Evolutionary conservation across 2,888 invertebrate species (phyloP).

Genomic region (Bugula neritina): DNA sequence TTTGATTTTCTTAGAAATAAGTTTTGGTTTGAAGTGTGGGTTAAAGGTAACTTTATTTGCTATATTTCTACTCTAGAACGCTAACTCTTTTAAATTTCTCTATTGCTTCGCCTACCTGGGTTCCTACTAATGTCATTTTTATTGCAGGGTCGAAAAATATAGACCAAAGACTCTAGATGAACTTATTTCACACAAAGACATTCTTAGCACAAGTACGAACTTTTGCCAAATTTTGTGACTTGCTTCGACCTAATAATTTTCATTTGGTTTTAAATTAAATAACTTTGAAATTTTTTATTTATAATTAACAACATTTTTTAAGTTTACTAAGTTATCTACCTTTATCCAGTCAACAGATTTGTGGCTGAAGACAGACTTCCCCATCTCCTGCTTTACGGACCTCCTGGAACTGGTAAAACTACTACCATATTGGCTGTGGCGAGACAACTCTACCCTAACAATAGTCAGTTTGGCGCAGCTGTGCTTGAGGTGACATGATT

Average conservation of each 20-base stretch:
- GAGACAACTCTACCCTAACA: slow-evolving; percentile 77
- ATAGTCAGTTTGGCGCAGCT: slow-evolving; percentile 82
- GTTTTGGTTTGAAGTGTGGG: too few species aligned
- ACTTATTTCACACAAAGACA: slow-evolving; percentile 93
- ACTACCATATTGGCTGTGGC: slow-evolving; percentile 95
- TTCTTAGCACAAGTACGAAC: slow-evolving; percentile 85
- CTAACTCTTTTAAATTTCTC: too few species aligned
- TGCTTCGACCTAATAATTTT: not conserved
- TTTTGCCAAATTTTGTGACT: not conserved
- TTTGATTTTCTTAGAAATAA: too few species aligned
- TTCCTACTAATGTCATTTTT: slow-evolving; percentile 21
- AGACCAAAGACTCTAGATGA: slow-evolving; percentile 84
- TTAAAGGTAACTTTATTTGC: too few species aligned
- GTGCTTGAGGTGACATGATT: slow-evolving; percentile 59
- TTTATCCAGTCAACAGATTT: slow-evolving; percentile 57
- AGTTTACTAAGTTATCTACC: not conserved
- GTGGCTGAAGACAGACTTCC: slow-evolving; percentile 86
- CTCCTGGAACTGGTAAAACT: slow-evolving; percentile 94
- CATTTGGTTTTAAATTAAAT: not conserved
- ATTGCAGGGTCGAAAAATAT: slow-evolving; percentile 88
- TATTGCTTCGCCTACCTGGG: too few species aligned
- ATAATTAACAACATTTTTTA: not conserved
- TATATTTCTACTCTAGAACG: too few species aligned
- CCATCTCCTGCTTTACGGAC: slow-evolving; percentile 93
- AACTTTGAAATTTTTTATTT: not conserved